These are phyloP conservation scores for Graphium colonna DNA, from an alignment of 2,888 invertebrate genomes.

Conservation along the genomic window DNA sequence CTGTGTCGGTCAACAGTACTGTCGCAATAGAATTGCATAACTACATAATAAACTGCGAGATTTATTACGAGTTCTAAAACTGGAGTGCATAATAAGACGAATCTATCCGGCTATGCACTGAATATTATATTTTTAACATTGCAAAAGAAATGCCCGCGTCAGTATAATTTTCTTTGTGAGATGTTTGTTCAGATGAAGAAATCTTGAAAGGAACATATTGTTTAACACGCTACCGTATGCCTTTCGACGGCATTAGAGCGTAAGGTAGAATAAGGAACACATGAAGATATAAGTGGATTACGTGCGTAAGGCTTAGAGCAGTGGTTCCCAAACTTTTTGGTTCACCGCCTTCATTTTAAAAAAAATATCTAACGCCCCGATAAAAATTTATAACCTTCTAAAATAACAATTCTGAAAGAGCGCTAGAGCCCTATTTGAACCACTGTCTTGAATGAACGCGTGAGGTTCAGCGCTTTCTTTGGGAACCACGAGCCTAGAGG, in stretches of 20 bases:
- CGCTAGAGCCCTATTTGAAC: too few species aligned
- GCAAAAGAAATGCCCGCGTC: neutral
- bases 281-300: neutral
- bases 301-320: neutral
- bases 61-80: constrained; percentile 27
- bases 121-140: constrained; percentile 16
- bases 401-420: too few species aligned
- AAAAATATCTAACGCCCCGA: too few species aligned
- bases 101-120: constrained; percentile 14
- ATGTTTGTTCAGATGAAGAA: too few species aligned
- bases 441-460: too few species aligned
- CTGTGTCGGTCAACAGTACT: constrained; percentile 16
- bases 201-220: neutral
- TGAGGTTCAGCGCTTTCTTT: too few species aligned
- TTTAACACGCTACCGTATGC: neutral
- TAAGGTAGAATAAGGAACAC: neutral
- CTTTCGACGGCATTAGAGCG: constrained; percentile 3
- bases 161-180: neutral
- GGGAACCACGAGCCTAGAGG: too few species aligned
- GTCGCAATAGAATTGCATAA: constrained; percentile 24
- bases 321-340: too few species aligned
- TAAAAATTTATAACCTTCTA: too few species aligned
- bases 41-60: constrained; percentile 22
- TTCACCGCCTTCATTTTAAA: too few species aligned
- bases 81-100: constrained; percentile 27